Evolutionary conservation across 2,888 invertebrate genomes (phyloP).

Genomic region (Seira ritae): DNA sequence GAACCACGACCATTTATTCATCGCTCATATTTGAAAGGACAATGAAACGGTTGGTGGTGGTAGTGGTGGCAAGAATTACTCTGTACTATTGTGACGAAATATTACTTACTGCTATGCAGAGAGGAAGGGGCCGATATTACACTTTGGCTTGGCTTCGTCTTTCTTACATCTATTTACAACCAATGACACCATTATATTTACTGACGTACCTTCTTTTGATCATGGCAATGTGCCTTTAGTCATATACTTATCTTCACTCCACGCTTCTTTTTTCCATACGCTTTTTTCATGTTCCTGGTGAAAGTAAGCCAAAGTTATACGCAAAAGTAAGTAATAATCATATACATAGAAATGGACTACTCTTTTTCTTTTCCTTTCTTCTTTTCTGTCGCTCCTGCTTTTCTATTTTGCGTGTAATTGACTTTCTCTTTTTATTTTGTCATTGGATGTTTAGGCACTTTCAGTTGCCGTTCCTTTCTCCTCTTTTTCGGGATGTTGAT

Average conservation of each 20-base stretch:
- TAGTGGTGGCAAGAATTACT: slow-evolving; percentile 8
- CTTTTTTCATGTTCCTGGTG: no score
- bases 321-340: slow-evolving; percentile 27
- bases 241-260: no score
- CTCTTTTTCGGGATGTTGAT: no score
- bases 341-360: slow-evolving; percentile 34
- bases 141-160: no score
- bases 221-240: no score
- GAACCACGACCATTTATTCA: neutral
- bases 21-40: slow-evolving; percentile 29
- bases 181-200: no score
- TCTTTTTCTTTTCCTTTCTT: slow-evolving; percentile 11
- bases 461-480: neutral
- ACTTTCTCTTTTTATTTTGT: slow-evolving; percentile 41
- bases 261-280: no score
- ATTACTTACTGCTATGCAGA: no score
- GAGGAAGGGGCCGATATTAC: no score
- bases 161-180: no score
- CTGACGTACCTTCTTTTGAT: no score
- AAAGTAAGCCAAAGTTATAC: no score
- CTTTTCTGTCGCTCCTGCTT: neutral
- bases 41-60: slow-evolving; percentile 31
- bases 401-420: slow-evolving; percentile 29
- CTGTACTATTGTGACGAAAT: neutral
- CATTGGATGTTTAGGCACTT: slow-evolving; percentile 39